Evolutionary conservation across 2,113 vertebrate genomes (phyloP).

Genomic region (Ceyx cyanopectus): DNA sequence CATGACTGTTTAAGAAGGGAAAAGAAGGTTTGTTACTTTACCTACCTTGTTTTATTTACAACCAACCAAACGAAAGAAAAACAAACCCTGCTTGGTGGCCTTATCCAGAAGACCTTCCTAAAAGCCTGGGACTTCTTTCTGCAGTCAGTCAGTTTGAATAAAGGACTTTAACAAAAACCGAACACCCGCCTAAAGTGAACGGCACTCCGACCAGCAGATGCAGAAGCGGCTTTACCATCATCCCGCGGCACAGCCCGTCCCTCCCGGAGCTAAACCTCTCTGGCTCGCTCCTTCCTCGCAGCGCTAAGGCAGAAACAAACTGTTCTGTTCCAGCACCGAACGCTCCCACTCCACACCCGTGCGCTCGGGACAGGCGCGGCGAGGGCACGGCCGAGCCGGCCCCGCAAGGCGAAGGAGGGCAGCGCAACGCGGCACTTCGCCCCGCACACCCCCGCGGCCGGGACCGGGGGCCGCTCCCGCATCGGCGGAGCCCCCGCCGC

Average conservation of each 20-base stretch:
- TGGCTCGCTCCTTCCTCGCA: neutral
- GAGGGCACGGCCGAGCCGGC: neutral
- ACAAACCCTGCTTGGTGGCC: accelerated
- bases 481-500: neutral
- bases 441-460: neutral
- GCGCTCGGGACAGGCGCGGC: neutral
- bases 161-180: neutral
- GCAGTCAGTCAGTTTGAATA: neutral
- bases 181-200: accelerated
- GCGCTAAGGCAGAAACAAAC: neutral
- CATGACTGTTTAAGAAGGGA: accelerated
- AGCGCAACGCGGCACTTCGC: neutral
- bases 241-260: neutral
- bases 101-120: neutral
- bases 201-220: accelerated
- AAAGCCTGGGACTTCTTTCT: neutral
- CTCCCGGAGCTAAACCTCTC: neutral
- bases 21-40: neutral
- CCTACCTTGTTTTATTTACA: neutral
- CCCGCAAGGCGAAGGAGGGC: accelerated
- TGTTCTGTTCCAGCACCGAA: accelerated
- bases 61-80: neutral
- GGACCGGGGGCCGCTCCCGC: neutral
- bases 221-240: accelerated
- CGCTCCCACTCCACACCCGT: neutral